Evolutionary conservation across 2,797 vertebrate genomes (phyloP).

Genomic region (Gambusia yucatana): DNA sequence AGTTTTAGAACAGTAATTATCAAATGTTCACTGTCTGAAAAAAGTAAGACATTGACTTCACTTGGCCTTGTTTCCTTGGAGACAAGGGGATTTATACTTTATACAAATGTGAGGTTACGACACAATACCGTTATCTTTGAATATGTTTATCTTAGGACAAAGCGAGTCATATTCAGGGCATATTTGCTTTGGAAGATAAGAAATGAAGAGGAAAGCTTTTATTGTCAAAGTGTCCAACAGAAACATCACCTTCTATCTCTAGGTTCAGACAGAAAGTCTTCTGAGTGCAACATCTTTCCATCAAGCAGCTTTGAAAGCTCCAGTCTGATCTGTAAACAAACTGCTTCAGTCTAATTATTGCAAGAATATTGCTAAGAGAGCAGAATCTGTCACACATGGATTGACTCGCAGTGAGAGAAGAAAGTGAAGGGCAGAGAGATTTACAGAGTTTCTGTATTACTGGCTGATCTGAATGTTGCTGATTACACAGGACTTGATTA

Average conservation of each 20-base stretch:
- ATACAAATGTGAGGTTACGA: neutral
- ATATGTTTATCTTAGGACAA: neutral
- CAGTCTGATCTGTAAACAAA: conserved; percentile 30
- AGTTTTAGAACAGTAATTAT: neutral
- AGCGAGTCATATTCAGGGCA: neutral
- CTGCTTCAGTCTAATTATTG: conserved; percentile 18
- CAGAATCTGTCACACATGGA: conserved; percentile 31
- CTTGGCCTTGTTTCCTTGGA: neutral
- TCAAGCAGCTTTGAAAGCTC: conserved; percentile 19
- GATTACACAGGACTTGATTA: conserved; percentile 5
- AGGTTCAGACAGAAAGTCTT: neutral
- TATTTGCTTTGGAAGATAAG: neutral
- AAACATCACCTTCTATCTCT: neutral
- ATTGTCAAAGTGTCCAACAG: neutral
- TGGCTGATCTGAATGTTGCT: conserved; percentile 14
- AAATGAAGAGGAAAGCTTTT: neutral
- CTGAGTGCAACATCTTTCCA: neutral
- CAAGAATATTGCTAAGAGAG: conserved; percentile 21
- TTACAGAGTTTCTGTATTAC: neutral
- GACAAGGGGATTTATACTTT: neutral
- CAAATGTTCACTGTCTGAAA: neutral
- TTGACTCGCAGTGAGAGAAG: conserved; percentile 9
- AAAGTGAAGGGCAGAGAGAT: neutral
- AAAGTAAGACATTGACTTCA: neutral
- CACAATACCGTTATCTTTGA: neutral